Percentiles rank a stretch among this genome's conserved stretches.
Evolutionary conservation across 2,797 vertebrate genomes (phyloP).

Genomic region (Pseudochromis fuscus): DNA sequence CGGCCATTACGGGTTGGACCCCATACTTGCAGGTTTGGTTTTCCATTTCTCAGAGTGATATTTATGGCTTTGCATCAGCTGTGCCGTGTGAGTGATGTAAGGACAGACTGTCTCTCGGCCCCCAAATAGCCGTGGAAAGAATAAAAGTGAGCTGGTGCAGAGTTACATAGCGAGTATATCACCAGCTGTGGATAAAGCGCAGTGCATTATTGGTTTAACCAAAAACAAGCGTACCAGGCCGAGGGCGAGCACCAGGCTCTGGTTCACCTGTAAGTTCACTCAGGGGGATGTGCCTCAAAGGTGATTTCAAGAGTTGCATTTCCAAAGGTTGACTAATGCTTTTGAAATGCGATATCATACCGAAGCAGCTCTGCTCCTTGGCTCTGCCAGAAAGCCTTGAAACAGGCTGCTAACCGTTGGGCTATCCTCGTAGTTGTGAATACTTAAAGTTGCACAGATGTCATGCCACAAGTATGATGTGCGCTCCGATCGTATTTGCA

Average conservation of each 20-base stretch:
- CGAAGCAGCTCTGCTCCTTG: slow-evolving; percentile 46
- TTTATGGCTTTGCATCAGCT: slow-evolving; percentile 85
- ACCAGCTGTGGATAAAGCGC: slow-evolving; percentile 49
- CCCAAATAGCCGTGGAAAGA: slow-evolving; percentile 81
- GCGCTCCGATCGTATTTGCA: slow-evolving; percentile 25
- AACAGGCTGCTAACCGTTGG: slow-evolving; percentile 20
- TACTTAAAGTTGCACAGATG: slow-evolving; percentile 8
- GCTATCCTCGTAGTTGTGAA: slow-evolving; percentile 20
- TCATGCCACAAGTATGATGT: not conserved
- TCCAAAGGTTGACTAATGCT: slow-evolving; percentile 59
- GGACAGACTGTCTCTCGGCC: slow-evolving; percentile 74
- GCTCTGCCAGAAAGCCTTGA: slow-evolving; percentile 57
- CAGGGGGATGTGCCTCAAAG: slow-evolving; percentile 43
- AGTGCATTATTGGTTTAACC: slow-evolving; percentile 49
- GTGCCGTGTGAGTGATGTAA: slow-evolving; percentile 80
- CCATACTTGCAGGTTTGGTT: slow-evolving; percentile 76
- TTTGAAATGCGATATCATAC: slow-evolving; percentile 70
- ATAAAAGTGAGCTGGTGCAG: slow-evolving; percentile 76
- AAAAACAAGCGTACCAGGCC: slow-evolving; percentile 34
- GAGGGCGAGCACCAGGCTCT: not conserved
- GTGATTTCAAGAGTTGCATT: slow-evolving; percentile 49
- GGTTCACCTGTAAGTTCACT: slow-evolving; percentile 44
- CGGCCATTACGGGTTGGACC: slow-evolving; percentile 43
- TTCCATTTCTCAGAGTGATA: slow-evolving; percentile 82
- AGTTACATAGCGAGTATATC: slow-evolving; percentile 61